Percentiles rank a stretch among this genome's conserved stretches.
phyloP scores from a whole-genome alignment of 2,888 invertebrate species.

The Latrodectus hesperus region DNA sequence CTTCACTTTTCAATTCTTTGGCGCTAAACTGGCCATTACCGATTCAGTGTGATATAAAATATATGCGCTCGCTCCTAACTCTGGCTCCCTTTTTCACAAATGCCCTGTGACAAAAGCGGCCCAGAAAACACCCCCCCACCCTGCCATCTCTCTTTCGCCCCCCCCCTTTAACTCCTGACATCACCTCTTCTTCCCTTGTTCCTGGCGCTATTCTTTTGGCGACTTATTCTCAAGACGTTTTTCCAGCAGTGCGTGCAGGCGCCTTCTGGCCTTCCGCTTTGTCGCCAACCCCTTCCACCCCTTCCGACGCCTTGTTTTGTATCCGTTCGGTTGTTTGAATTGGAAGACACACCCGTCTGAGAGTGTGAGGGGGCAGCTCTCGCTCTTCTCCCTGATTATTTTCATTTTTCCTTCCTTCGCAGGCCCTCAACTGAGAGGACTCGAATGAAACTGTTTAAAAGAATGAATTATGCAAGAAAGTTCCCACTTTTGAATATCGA shows the following conservation, averaged over 20 bases:
- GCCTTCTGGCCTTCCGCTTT: slow-evolving; percentile 34
- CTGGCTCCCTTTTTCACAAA: slow-evolving; percentile 25
- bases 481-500: no score
- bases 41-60: slow-evolving; percentile 59
- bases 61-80: slow-evolving; percentile 39
- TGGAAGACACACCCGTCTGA: no score
- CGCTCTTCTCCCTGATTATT: no score
- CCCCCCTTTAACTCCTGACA: neutral
- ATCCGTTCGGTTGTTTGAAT: neutral
- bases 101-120: slow-evolving; percentile 41
- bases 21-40: slow-evolving; percentile 60
- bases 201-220: neutral
- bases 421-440: no score
- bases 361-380: no score
- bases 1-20: neutral
- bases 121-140: neutral
- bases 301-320: slow-evolving; percentile 18
- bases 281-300: slow-evolving; percentile 13
- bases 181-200: neutral
- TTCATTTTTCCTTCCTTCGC: no score
- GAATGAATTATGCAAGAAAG: no score
- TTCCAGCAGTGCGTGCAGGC: slow-evolving; percentile 54
- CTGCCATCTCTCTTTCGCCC: neutral
- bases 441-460: no score
- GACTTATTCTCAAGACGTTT: no score